A percentile compares a stretch with the other conserved stretches of the same genome.
Evolutionary conservation across 2,888 invertebrate species (phyloP).

Genomic region (Torymus texanus): DNA sequence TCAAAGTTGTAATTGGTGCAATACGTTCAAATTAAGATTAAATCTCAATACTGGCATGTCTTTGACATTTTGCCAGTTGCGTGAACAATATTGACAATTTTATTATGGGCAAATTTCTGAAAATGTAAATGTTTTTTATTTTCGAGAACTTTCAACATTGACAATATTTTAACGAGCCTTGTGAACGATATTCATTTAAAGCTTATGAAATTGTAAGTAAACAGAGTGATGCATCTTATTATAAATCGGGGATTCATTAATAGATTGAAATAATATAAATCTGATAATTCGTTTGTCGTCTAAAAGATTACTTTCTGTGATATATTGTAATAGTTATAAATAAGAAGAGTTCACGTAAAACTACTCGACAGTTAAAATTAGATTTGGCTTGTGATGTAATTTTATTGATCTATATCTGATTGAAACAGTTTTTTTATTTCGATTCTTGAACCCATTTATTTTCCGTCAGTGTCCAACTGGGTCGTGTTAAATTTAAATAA

Average conservation of each 20-base stretch:
- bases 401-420: constrained; percentile 22
- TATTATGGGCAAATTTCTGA: not conserved
- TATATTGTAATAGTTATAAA: too few species aligned
- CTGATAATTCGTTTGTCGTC: too few species aligned
- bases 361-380: constrained; percentile 31
- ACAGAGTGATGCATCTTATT: too few species aligned
- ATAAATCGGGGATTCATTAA: too few species aligned
- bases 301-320: too few species aligned
- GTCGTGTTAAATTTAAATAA: constrained; percentile 5
- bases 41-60: too few species aligned
- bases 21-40: too few species aligned
- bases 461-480: constrained; percentile 28
- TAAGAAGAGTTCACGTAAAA: too few species aligned
- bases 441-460: constrained; percentile 28
- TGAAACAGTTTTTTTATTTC: constrained; percentile 42
- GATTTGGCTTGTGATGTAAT: constrained; percentile 27
- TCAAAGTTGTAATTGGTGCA: too few species aligned
- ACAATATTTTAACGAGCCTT: constrained; percentile 31
- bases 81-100: not conserved
- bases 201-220: not conserved
- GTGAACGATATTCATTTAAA: constrained; percentile 10
- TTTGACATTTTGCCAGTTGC: too few species aligned
- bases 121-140: constrained; percentile 9
- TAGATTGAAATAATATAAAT: too few species aligned
- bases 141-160: constrained; percentile 14